Evolutionary conservation across 2,113 vertebrate species (phyloP).

Genomic region (Barnardius zonarius): DNA sequence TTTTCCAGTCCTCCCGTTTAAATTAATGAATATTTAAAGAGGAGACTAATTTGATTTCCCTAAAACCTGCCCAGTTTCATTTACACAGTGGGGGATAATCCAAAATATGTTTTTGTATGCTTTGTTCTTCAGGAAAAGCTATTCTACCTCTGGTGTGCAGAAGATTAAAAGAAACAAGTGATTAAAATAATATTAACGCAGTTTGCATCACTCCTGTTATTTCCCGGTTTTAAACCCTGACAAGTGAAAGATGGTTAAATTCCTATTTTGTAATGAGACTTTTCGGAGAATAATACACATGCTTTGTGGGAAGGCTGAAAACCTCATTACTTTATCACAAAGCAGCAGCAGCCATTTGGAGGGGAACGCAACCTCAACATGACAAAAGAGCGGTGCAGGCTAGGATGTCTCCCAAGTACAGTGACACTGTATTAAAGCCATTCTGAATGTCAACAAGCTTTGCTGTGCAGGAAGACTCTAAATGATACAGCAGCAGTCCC

Average conservation of each 20-base stretch:
- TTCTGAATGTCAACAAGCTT: background rate
- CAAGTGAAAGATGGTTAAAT: background rate
- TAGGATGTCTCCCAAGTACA: background rate
- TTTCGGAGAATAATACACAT: background rate
- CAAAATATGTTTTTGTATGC: background rate
- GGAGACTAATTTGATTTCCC: conserved; percentile 44
- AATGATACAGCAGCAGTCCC: conserved; percentile 24
- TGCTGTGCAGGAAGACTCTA: background rate
- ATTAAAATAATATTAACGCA: conserved; percentile 47
- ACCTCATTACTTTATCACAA: background rate
- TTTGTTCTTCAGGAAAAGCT: conserved; percentile 7
- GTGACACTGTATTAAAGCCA: background rate
- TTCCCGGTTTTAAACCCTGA: background rate
- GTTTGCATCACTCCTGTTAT: background rate
- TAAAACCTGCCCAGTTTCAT: conserved; percentile 15
- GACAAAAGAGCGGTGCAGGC: background rate
- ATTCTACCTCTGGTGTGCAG: background rate
- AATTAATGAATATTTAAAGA: conserved; percentile 53
- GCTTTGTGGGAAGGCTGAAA: background rate
- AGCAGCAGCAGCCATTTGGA: background rate
- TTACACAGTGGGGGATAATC: background rate
- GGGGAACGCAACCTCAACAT: background rate
- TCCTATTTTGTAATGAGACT: conserved; percentile 15
- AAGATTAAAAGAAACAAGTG: background rate
- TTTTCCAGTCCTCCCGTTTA: conserved; percentile 15